These are phyloP conservation scores for Fragum fragum DNA, from an alignment of 2,888 invertebrate species.

Conservation along the genomic window DNA sequence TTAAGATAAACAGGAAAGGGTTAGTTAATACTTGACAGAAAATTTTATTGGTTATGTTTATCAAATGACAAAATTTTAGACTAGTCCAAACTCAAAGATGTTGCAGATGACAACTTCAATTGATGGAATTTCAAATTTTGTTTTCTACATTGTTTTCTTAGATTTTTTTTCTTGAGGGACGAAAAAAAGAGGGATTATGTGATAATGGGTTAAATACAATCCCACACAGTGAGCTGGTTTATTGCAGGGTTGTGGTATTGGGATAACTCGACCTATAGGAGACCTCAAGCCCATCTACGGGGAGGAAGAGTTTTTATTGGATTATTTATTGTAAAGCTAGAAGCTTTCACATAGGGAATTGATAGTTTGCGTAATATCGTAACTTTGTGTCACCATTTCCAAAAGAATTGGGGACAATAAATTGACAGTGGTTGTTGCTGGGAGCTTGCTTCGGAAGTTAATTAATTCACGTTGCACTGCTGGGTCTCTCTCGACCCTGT, in stretches of 20 bases:
- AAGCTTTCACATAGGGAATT: conserved; percentile 24
- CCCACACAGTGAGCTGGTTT: neutral
- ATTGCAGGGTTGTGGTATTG: neutral
- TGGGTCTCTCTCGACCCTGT: conserved; percentile 5
- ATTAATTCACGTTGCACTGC: conserved; percentile 25
- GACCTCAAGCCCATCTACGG: conserved; percentile 18
- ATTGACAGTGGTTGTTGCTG: conserved; percentile 5
- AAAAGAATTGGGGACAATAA: conserved; percentile 19
- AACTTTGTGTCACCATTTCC: conserved; percentile 17
- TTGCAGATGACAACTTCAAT: no score
- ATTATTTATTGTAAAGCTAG: conserved; percentile 22
- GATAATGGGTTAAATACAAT: no score
- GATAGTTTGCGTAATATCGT: conserved; percentile 29
- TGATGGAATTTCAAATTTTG: no score
- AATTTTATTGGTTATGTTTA: no score
- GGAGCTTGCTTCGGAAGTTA: conserved; percentile 20
- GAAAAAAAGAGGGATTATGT: no score
- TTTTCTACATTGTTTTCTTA: no score
- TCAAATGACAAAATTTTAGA: no score
- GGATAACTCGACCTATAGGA: conserved; percentile 10
- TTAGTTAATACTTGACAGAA: no score
- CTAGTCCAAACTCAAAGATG: no score
- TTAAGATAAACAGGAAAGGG: no score
- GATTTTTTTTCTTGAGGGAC: no score
- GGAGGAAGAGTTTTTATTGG: conserved; percentile 25